phyloP scores from a whole-genome alignment of 1,140 invertebrate genomes.

The Drosophila parvula region DNA sequence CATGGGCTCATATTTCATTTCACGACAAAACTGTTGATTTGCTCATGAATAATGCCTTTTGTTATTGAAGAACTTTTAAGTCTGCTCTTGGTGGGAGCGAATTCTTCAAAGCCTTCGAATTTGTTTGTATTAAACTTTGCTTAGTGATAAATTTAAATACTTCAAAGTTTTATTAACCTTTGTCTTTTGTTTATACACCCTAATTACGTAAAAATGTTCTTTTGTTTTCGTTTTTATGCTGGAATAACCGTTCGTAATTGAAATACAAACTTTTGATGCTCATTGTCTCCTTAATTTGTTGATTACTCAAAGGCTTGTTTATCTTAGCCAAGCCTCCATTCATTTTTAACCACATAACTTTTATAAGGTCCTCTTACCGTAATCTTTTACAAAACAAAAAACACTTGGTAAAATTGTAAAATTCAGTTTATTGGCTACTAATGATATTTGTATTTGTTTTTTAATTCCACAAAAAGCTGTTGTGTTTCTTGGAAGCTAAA shows the following conservation, averaged over 20 bases:
- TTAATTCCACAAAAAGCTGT: neutral
- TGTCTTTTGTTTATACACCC: neutral
- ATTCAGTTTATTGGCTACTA: neutral
- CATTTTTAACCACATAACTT: accelerated
- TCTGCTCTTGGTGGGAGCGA: neutral
- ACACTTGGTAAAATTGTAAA: neutral
- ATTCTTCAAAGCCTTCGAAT: neutral
- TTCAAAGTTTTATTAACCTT: neutral
- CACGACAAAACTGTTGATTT: slow-evolving; percentile 35
- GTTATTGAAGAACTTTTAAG: slow-evolving; percentile 22
- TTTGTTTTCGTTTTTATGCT: neutral
- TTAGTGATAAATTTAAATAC: neutral
- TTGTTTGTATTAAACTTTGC: neutral
- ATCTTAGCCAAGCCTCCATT: neutral
- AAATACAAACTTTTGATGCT: neutral
- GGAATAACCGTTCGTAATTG: neutral
- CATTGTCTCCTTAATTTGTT: neutral
- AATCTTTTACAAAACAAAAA: neutral
- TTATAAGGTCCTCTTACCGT: neutral
- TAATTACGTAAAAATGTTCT: neutral
- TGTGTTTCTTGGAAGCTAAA: slow-evolving; percentile 27
- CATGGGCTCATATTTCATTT: slow-evolving; percentile 32
- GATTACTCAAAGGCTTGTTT: neutral
- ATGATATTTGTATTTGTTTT: neutral
- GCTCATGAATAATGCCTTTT: slow-evolving; percentile 32